phyloP scores from a whole-genome alignment of 2,797 vertebrate genomes.

The Prunella strophiata region DNA sequence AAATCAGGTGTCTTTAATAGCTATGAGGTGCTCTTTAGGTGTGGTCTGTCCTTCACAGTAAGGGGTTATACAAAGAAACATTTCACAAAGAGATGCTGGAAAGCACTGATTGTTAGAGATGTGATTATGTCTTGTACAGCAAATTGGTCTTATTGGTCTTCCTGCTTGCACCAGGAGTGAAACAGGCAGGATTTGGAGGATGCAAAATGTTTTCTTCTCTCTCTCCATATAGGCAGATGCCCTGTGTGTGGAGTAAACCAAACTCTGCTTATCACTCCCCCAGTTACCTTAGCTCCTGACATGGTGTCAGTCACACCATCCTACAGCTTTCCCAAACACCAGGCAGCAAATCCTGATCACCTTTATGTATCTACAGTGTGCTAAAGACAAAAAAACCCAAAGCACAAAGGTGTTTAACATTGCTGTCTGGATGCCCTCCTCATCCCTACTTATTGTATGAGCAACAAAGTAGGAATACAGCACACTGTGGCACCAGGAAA shows the following conservation, averaged over 20 bases:
- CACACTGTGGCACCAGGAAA: not conserved
- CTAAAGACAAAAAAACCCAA: not conserved
- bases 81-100: not conserved
- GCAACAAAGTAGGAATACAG: not conserved
- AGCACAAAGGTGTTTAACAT: rapidly evolving
- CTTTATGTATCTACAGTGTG: not conserved
- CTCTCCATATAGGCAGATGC: not conserved
- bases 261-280: not conserved
- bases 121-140: not conserved
- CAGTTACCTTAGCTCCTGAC: not conserved
- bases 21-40: not conserved
- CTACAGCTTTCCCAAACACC: not conserved
- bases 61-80: not conserved
- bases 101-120: not conserved
- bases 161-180: not conserved
- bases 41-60: not conserved
- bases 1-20: not conserved
- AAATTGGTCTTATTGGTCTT: not conserved
- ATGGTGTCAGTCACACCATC: not conserved
- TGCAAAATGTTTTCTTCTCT: not conserved
- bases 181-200: not conserved
- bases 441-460: not conserved
- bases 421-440: not conserved
- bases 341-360: not conserved
- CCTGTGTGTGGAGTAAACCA: not conserved